Evolutionary conservation across 2,888 invertebrate genomes (phyloP).

Genomic region (Drosophila mulleri): DNA sequence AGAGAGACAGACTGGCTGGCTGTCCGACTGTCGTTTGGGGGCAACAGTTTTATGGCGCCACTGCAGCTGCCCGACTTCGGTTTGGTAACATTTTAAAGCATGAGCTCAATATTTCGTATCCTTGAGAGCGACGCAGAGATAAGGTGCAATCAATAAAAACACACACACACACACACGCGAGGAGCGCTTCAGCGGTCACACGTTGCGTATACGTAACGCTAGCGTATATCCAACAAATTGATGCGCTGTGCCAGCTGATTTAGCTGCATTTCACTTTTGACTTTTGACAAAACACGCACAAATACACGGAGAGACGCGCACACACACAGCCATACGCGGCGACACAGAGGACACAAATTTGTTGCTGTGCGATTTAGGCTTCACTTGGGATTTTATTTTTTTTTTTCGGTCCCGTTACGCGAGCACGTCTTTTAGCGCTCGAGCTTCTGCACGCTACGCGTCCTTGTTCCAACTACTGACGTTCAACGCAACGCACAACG

Average conservation of each 20-base stretch:
- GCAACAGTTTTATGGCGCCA: slow-evolving; percentile 49
- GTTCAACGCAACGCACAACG: slow-evolving; percentile 65
- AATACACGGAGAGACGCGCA: neutral
- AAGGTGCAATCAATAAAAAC: slow-evolving; percentile 70
- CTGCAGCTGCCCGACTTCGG: slow-evolving; percentile 32
- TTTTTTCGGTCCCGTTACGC: slow-evolving; percentile 27
- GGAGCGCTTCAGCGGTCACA: slow-evolving; percentile 37
- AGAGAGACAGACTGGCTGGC: neutral
- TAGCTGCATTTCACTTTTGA: slow-evolving; percentile 15
- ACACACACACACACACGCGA: neutral
- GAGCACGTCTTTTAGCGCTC: slow-evolving; percentile 50
- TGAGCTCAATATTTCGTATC: slow-evolving; percentile 37
- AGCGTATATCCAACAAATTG: slow-evolving; percentile 21
- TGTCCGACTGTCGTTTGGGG: slow-evolving; percentile 9
- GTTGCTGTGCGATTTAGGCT: slow-evolving; percentile 26
- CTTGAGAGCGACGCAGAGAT: slow-evolving; percentile 43
- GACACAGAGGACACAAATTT: slow-evolving; percentile 18
- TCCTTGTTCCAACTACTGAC: slow-evolving; percentile 84
- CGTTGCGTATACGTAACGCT: slow-evolving; percentile 70
- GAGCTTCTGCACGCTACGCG: slow-evolving; percentile 82
- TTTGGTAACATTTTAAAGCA: slow-evolving; percentile 57
- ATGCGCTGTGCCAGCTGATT: slow-evolving; percentile 46
- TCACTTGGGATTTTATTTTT: slow-evolving; percentile 17
- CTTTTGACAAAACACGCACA: slow-evolving; percentile 14
- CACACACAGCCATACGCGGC: slow-evolving; percentile 18